phyloP scores from a whole-genome alignment of 2,113 vertebrate genomes.

The Mystacornis crossleyi region DNA sequence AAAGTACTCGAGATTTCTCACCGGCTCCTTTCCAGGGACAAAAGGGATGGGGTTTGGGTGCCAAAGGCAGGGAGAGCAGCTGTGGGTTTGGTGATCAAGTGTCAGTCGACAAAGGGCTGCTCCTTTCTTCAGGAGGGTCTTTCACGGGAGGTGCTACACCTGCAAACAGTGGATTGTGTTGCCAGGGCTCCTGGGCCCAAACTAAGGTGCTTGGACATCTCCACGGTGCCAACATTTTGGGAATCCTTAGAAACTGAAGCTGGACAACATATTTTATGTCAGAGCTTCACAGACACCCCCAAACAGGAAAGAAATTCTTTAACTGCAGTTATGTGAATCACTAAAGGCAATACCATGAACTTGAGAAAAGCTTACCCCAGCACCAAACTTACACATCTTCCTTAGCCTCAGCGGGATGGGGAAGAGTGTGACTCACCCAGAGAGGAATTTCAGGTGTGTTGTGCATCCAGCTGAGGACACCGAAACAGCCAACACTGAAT shows the following conservation, averaged over 20 bases:
- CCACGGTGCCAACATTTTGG: background rate
- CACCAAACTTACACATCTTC: background rate
- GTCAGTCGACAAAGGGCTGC: background rate
- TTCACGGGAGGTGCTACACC: background rate
- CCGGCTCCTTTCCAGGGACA: background rate
- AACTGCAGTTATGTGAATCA: background rate
- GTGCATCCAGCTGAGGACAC: background rate
- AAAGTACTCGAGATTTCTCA: background rate
- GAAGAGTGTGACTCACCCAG: background rate
- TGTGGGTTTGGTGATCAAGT: background rate
- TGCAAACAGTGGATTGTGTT: background rate
- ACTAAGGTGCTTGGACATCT: background rate
- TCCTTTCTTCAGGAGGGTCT: background rate
- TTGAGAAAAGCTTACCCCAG: background rate
- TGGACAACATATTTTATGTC: background rate
- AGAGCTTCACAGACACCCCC: background rate
- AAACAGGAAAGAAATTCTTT: background rate
- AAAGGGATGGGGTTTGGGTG: background rate
- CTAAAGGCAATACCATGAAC: background rate
- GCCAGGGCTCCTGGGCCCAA: background rate
- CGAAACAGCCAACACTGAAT: rapidly evolving
- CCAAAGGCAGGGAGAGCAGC: background rate
- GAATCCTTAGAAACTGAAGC: background rate
- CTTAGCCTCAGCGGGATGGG: background rate
- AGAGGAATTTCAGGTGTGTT: background rate